Evolutionary conservation across 2,888 invertebrate species (phyloP).

Genomic region (Ophonus ardosiacus): DNA sequence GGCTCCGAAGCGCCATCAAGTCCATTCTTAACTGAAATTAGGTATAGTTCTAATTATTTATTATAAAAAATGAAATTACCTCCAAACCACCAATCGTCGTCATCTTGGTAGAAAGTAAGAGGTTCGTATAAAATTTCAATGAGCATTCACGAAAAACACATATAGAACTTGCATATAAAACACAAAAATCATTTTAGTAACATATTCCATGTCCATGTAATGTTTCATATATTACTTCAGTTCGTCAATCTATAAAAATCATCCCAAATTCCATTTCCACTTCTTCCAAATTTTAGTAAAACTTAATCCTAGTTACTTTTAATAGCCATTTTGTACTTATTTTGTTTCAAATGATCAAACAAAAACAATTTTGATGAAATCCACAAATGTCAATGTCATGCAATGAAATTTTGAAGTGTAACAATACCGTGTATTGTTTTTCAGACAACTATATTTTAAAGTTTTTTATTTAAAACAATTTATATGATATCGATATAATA

Average conservation of each 20-base stretch:
- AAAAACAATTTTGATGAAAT: not conserved
- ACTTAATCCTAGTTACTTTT: not conserved
- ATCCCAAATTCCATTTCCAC: not conserved
- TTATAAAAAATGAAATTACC: not conserved
- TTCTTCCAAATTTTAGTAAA: not conserved
- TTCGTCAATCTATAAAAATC: not conserved
- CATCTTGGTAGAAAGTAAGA: not conserved
- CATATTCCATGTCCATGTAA: not conserved
- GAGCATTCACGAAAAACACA: not conserved
- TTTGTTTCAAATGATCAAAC: not conserved
- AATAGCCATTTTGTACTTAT: not conserved
- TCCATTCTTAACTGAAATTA: too few relatives aligned
- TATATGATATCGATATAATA: not conserved
- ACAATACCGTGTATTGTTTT: not conserved
- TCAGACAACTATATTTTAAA: not conserved
- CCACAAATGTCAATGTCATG: not conserved
- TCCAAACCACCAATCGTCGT: not conserved
- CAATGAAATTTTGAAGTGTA: not conserved
- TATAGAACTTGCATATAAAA: not conserved
- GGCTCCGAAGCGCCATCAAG: too few relatives aligned
- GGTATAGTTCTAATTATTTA: not conserved
- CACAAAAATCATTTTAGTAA: too few relatives aligned
- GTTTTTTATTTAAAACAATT: not conserved
- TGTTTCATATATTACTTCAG: not conserved
- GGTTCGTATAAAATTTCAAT: not conserved